Percentiles rank a stretch among this genome's conserved stretches.
phyloP scores from a whole-genome alignment of 2,888 invertebrate genomes.

The Pocota personata region DNA sequence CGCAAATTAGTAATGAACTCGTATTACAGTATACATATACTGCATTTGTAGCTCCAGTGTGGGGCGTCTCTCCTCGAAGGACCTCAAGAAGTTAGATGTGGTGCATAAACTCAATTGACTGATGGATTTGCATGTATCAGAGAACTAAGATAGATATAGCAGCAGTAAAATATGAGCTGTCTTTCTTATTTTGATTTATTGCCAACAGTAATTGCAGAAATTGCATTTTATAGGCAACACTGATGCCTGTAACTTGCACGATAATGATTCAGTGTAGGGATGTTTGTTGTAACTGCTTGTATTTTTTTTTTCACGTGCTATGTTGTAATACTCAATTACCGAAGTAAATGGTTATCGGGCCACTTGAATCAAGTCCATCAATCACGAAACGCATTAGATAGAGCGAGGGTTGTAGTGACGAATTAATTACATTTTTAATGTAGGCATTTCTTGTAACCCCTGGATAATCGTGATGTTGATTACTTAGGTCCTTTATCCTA shows the following conservation, averaged over 20 bases:
- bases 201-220: conserved; percentile 34
- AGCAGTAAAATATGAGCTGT: conserved; percentile 67
- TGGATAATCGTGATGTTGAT: no score
- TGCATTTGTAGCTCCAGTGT: not conserved
- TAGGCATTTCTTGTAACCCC: no score
- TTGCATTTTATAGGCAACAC: conserved; percentile 38
- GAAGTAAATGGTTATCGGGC: no score
- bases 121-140: conserved; percentile 57
- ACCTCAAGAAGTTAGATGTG: not conserved
- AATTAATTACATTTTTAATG: no score
- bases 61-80: not conserved
- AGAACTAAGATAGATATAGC: conserved; percentile 46
- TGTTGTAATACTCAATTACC: no score
- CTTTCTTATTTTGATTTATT: conserved; percentile 63
- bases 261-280: no score
- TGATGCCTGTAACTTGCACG: not conserved
- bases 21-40: not conserved
- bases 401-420: no score
- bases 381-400: no score
- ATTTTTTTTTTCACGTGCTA: no score
- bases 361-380: no score
- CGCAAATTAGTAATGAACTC: conserved; percentile 55
- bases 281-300: no score
- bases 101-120: conserved; percentile 42
- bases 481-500: no score